Conservation (phyloP, 2,797 vertebrate genomes). For the Anguilla marmorata region DNA sequence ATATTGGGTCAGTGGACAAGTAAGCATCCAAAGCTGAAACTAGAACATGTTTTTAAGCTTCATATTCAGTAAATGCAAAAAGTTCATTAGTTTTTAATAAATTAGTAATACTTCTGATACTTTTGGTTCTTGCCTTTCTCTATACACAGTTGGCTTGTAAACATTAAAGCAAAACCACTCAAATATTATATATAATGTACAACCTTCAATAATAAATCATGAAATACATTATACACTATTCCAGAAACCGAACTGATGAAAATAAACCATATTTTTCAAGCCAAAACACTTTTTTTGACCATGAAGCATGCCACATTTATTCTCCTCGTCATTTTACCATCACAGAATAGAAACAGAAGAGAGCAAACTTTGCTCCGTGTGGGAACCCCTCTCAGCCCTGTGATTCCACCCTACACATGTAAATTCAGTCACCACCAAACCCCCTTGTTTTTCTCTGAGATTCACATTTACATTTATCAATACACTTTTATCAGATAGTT, state of each 20-base stretch:
- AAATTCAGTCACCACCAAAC: neutral
- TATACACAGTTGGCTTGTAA: too few relatives aligned
- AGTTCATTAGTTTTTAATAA: too few relatives aligned
- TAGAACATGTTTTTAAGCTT: neutral
- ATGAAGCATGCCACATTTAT: too few relatives aligned
- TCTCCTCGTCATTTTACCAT: neutral
- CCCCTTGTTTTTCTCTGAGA: neutral
- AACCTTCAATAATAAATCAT: neutral
- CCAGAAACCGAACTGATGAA: neutral
- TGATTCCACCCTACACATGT: neutral
- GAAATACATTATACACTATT: neutral
- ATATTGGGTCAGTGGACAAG: too few relatives aligned
- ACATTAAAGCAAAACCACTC: too few relatives aligned
- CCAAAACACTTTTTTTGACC: neutral
- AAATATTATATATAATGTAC: neutral
- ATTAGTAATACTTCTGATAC: too few relatives aligned
- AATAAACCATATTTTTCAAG: neutral
- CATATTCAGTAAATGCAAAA: neutral
- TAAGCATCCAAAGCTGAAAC: too few relatives aligned
- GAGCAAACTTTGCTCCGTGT: neutral
- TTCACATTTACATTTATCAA: neutral
- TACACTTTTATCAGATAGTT: neutral
- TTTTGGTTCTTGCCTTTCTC: too few relatives aligned
- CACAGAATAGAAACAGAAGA: too few relatives aligned
- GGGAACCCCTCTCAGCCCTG: neutral